Base-by-base conservation (phyloP, 2,888 invertebrate genomes). In the Andrena chrysosceles region DNA sequence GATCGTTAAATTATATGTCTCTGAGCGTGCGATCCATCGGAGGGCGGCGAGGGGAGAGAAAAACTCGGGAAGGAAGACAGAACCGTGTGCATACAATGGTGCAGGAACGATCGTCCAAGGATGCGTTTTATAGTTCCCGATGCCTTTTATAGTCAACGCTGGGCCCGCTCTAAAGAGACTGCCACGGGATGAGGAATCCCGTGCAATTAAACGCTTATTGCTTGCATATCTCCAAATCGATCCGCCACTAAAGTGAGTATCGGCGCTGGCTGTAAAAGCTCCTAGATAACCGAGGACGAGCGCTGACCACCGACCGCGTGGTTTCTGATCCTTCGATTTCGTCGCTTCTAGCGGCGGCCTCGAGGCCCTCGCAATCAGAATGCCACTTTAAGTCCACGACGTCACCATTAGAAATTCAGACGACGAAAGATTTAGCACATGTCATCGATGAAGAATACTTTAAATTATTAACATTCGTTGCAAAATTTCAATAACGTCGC, bases 151-250 rank as follows among this genome's bases (percentile, higher is more conserved):
- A 93, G 94, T 92, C 91, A 88, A 89, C 85, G 23, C 26, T 23
- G 84, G 84, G 89, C 88, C 90, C 90, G 89, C 89, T 92, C 90
- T 90, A 89, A 92, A 90, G 91, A 93, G 90, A 89, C 89, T 86
- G 89, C 89, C 80, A 87, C 87, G 23, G 56, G 92, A 93, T 92
- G 93, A 93, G 93, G 93, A 94, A 94, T 94, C 93, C 93, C 79
- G 94, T 93, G 92, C 93, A 94, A 93, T 94, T 94, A 94, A 94
- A 94, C 91, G 92, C 92, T 94, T 94, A 94, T 93, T 93, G 93
- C 94, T 91, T 91, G 93, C 93, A 92, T 93, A 94, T 94, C 93
- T 93, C 88, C 91, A 91, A 93, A 94, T 94, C 94, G 93, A 94
- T 93, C 92, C 93, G 83, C 92, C 92, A 91, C 91, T 93, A 93